Base-by-base conservation (phyloP, 2,797 vertebrate genomes). In the Myotis vivesi region DNA sequence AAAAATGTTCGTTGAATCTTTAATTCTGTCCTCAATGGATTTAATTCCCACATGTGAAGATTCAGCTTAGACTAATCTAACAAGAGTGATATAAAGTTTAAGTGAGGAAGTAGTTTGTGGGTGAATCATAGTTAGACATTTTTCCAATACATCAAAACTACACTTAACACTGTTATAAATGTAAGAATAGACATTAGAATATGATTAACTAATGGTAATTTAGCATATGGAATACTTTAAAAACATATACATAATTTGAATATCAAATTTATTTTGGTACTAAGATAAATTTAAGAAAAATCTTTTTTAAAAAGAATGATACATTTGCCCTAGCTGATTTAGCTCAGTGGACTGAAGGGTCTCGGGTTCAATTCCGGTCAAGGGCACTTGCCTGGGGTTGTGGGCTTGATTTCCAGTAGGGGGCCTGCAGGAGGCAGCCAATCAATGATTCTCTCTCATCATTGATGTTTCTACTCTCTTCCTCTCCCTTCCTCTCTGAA, bases 161-260 rank as follows among this genome's bases (percentile, higher is more conserved):
- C 0, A 68, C 16, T 25, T 64, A 72, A 57, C 77, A 75, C 5
- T 93, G 4, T 82, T 51, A 36, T 23, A 86, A 23, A 17, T 91
- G 0, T 75, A n/a, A 89, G n/a, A 57, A 41, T 71, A 73, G n/a
- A 51, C 10, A n/a, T 57, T 91, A 62, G 15, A 87, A 69, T 81
- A 17, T 66, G 33, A 72, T 46, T 55, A 68, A 83, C 22, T 85
- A 55, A 81, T 22, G 62, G 38, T 44, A 57, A 91, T 81, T 87
- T 87, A 88, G 10, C 20, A 30, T 81, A 68, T 89, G 51, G 17
- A 76, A 38, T 88, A 75, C 20, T 87, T 59, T 83, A 19, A 79
- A 81, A 93, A 76, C 8, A 51, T 83, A 87, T 86, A 82, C 28
- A 59, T 23, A 77, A 3, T 93, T 95, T 91, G 38, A 53, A 59